Base-by-base conservation (phyloP, 2,797 vertebrate species). In the Enteromius treurensis region DNA sequence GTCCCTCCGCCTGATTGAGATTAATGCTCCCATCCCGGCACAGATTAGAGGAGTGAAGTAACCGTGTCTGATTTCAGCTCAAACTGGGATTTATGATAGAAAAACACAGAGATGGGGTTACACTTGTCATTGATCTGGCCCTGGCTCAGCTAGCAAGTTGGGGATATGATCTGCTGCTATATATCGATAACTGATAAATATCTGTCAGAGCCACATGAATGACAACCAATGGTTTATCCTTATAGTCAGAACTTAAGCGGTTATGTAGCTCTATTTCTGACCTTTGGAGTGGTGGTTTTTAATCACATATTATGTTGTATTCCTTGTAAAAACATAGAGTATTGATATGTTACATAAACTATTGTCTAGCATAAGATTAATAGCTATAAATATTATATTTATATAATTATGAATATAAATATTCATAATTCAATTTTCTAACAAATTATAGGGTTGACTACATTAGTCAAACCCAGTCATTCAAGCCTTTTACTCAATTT, bases 21-120 rank as follows among this genome's bases (percentile, higher is more conserved):
- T 83, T 83, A 83, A 83, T 83, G 81, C 32, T 77, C 64, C 74
- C 74, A 70, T 51, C 81, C 74, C 74, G 29, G 67, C 74, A 55
- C 81, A 62, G 81, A 83, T 83, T 83, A 83, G 65, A 83, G 74
- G 74, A 83, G 74, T 83, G 81, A 83, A 83, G 75, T 62, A 70
- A 83, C 64, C 74, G 73, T 83, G 73, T 78, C 75, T 83, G 75
- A 78, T 83, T 83, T 83, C 81, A 83, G 37, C 75, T 77, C 75
- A 77, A 78, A 77, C 53, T 34, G 26, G 74, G 81, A 83, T 83
- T 83, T 83, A 78, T 83, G 81, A 83, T 78, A 51, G 51, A 83
- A 69, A 69, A 69, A 62, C 81, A 34, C 19, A 0, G 65, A 62
- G 75, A 62, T 82, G 64, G 55, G 81, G 74, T 83, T 77, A 62